Base-by-base conservation (phyloP, 2,113 vertebrate species). In the Hemicordylus capensis region DNA sequence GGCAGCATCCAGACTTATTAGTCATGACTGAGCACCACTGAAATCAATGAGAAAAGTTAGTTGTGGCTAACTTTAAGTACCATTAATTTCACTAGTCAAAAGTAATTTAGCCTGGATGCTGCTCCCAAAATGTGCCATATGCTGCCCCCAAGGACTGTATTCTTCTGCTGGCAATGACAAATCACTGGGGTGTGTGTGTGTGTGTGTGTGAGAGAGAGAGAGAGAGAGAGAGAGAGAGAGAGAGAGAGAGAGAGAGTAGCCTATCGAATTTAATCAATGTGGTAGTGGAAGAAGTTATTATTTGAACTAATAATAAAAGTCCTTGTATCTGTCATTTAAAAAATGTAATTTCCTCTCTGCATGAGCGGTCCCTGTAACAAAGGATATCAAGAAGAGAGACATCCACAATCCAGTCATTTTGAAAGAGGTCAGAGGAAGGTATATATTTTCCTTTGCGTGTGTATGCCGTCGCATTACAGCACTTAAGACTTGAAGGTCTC, bases 311-410 rank as follows among this genome's bases (percentile, higher is more conserved):
- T 80, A 80, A 56, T n/a, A 87, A 80, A 87, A 83, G 88, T 80
- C 75, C 87, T 86, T 79, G 87, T 6, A 9, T 85, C 88, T 86
- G 48, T 85, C 89, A 88, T n/a, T n/a, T 51, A 85, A 83, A 90
- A 88, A n/a, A 56, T 85, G 79, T 63, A 84, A 14, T 88, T 93
- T 89, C 88, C 91, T 87, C 81, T 87, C 59, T 87, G 34, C 20
- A 28, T 90, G 81, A 78, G 44, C 85, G 80, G 85, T 89, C 78
- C 69, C 76, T 76, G 66, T 63, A 58, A 93, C 84, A 79, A 84
- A 91, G 64, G 28, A 87, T 91, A 89, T 86, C 69, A 86, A 86
- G 88, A 89, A 87, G 86, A 83, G 42, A 85, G n/a, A n/a, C 83
- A 87, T 84, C 80, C 83, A 89, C 37, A 19, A 28, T 11, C 4